Conservation (phyloP, 2,797 vertebrate species). For the Acanthis flammea region DNA sequence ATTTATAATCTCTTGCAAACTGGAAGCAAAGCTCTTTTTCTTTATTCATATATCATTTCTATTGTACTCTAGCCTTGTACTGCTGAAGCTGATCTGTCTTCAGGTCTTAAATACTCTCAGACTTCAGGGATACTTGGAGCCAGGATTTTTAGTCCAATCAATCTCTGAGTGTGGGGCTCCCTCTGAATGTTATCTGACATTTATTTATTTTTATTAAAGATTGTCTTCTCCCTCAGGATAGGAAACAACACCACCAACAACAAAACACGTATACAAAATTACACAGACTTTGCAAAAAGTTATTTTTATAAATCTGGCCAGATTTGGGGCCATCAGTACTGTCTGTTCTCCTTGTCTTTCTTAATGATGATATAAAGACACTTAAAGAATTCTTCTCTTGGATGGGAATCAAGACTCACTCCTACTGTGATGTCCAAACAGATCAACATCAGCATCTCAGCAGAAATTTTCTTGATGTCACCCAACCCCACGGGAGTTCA, state of each 20-base stretch:
- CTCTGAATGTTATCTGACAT: conserved; percentile 11
- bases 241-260: not conserved
- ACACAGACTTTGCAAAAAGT: conserved; percentile 34
- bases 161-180: not conserved
- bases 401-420: conserved; percentile 12
- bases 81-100: conserved; percentile 1
- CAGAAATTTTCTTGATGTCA: not conserved
- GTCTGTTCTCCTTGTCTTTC: conserved; percentile 36
- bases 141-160: conserved; percentile 23
- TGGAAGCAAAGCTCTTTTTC: conserved; percentile 19
- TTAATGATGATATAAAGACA: conserved; percentile 55
- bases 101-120: conserved; percentile 23
- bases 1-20: conserved; percentile 41
- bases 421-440: not conserved
- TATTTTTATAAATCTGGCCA: conserved; percentile 41
- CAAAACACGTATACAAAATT: conserved; percentile 34
- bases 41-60: conserved; percentile 44
- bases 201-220: conserved; percentile 59
- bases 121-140: conserved; percentile 29
- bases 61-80: not conserved
- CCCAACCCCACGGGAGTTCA: rapidly evolving
- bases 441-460: not conserved
- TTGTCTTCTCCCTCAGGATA: not conserved
- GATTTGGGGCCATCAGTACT: conserved; percentile 15
- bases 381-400: conserved; percentile 20